A percentile compares a stretch with the other conserved stretches of the same genome.
Evolutionary conservation across 2,888 invertebrate genomes (phyloP).

Genomic region (Dioctria linearis): DNA sequence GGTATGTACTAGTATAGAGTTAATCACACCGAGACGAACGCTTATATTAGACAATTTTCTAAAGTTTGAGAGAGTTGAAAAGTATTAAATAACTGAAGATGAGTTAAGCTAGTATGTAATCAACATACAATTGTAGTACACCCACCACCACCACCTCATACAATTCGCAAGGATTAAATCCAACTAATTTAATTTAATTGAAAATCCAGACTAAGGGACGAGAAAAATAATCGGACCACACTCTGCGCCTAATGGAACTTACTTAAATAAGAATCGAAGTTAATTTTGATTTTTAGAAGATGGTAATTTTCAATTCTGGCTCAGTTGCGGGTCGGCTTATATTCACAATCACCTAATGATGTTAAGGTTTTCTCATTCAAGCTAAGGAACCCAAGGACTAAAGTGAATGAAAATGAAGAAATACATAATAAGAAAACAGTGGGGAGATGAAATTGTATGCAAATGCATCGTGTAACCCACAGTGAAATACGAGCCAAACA

Average conservation of each 20-base stretch:
- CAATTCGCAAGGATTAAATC: neutral
- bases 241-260: constrained; percentile 27
- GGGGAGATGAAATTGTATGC: constrained; percentile 37
- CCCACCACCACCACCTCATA: too few species aligned
- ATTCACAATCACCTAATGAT: constrained; percentile 26
- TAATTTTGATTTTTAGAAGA: constrained; percentile 1
- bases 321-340: neutral
- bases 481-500: constrained; percentile 42
- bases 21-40: neutral
- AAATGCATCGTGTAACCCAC: constrained; percentile 47
- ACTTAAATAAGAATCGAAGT: constrained; percentile 20
- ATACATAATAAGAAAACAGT: constrained; percentile 32
- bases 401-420: constrained; percentile 14
- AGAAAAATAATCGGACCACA: constrained; percentile 34
- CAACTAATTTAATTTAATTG: constrained; percentile 32
- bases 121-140: too few species aligned
- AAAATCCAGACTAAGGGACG: neutral
- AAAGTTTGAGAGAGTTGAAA: constrained; percentile 20
- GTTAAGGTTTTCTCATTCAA: constrained; percentile 5
- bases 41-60: neutral
- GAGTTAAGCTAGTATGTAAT: too few species aligned
- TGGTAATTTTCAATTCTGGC: constrained; percentile 28
- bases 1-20: neutral
- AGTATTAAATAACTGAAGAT: constrained; percentile 23
- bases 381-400: constrained; percentile 12